Percentiles rank a stretch among this genome's conserved stretches.
Conservation (phyloP, 2,797 vertebrate species). For the Acanthiza pusilla region DNA sequence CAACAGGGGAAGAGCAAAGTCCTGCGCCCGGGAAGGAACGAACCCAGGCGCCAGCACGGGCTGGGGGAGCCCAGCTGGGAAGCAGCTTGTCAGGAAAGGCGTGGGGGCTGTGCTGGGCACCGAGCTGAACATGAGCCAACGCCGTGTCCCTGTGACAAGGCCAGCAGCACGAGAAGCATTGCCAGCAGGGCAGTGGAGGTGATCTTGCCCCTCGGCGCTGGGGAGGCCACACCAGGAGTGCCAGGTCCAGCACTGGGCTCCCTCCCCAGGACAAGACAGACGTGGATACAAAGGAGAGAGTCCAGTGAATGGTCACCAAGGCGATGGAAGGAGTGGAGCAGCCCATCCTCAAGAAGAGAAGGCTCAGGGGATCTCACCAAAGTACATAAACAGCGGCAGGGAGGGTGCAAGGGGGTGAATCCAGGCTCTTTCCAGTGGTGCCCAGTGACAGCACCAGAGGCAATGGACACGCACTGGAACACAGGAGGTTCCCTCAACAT, state of each 20-base stretch:
- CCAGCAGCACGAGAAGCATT: rapidly evolving
- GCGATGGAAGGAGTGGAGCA: neutral
- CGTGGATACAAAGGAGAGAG: rapidly evolving
- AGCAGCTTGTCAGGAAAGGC: neutral
- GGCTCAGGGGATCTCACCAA: neutral
- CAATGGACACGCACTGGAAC: rapidly evolving
- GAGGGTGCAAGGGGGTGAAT: rapidly evolving
- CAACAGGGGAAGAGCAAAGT: neutral
- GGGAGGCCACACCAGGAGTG: neutral
- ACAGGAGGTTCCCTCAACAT: neutral
- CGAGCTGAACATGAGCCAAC: rapidly evolving
- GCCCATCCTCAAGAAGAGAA: neutral
- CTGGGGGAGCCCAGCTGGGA: neutral
- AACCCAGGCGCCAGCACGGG: neutral
- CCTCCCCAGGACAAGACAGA: neutral
- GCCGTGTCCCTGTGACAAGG: rapidly evolving
- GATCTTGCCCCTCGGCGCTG: neutral
- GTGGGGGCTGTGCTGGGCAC: neutral
- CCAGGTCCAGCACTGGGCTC: too few species aligned
- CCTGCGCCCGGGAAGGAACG: neutral
- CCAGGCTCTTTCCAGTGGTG: neutral
- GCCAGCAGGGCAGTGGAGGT: too few species aligned
- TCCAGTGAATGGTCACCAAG: too few species aligned
- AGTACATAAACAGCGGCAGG: neutral
- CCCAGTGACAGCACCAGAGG: neutral